Evolutionary conservation across 2,888 invertebrate genomes (phyloP).

Genomic region (Sipha maydis): DNA sequence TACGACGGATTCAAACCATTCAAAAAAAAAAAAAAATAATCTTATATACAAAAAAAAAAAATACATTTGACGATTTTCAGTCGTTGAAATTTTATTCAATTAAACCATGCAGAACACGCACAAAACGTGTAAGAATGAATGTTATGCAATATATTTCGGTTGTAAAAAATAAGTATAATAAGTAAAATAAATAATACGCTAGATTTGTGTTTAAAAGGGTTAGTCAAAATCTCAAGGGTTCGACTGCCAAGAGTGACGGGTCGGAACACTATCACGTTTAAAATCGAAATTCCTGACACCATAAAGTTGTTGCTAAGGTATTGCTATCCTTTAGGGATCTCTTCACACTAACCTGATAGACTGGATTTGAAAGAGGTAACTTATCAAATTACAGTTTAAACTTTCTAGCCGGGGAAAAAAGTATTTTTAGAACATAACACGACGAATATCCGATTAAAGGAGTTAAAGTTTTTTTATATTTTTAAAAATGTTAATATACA

Average conservation of each 20-base stretch:
- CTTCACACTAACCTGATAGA: slow-evolving; percentile 25
- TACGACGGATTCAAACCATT: neutral
- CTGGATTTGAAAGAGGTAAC: slow-evolving; percentile 37
- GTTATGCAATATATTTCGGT: neutral
- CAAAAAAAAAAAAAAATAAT: neutral
- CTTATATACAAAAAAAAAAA: neutral
- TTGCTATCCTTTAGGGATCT: slow-evolving; percentile 45
- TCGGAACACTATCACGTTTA: slow-evolving; percentile 47
- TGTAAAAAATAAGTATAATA: neutral
- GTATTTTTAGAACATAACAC: slow-evolving; percentile 21
- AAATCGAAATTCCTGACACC: slow-evolving; percentile 54
- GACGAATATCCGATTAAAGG: neutral
- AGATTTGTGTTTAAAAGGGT: slow-evolving; percentile 45
- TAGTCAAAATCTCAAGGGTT: slow-evolving; percentile 53
- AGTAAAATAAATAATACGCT: neutral
- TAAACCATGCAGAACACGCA: neutral
- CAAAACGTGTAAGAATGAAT: neutral
- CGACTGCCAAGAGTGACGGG: slow-evolving; percentile 41
- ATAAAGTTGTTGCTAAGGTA: slow-evolving; percentile 53
- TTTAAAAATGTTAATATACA: no score
- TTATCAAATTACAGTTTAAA: slow-evolving; percentile 54
- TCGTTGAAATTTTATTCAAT: neutral
- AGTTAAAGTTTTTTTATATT: neutral
- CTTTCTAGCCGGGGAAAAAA: neutral
- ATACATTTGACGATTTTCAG: neutral